A percentile compares a stretch with the other conserved stretches of the same genome.
Conservation (phyloP, 2,888 invertebrate genomes). For the Caradrina kadenii region DNA sequence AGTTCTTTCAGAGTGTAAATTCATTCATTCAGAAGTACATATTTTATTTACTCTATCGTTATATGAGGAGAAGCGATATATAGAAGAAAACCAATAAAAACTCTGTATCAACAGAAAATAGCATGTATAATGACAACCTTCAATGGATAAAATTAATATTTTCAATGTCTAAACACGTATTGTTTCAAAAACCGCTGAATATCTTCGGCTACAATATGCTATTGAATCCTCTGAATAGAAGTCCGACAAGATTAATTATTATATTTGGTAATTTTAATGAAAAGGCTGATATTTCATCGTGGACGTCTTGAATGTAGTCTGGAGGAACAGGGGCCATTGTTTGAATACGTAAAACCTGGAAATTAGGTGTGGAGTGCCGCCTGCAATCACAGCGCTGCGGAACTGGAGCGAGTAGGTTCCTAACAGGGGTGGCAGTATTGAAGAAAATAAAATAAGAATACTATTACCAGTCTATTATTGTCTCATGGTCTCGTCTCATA, state of each 20-base stretch:
- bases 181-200: slow-evolving; percentile 39
- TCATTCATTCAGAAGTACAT: too few species aligned
- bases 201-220: slow-evolving; percentile 15
- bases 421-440: slow-evolving; percentile 54
- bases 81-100: neutral
- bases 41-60: too few species aligned
- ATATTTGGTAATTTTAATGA: slow-evolving; percentile 35
- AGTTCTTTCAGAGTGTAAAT: too few species aligned
- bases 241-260: slow-evolving; percentile 51
- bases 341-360: slow-evolving; percentile 69
- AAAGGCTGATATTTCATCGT: slow-evolving; percentile 18
- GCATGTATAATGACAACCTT: neutral
- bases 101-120: neutral
- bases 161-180: neutral
- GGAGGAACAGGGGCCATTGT: slow-evolving; percentile 57
- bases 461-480: too few species aligned
- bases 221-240: slow-evolving; percentile 36
- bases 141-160: slow-evolving; percentile 19
- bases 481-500: too few species aligned
- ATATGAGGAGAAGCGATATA: too few species aligned
- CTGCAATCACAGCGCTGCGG: slow-evolving; percentile 68
- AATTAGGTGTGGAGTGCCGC: slow-evolving; percentile 69
- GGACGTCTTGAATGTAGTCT: slow-evolving; percentile 24
- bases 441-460: neutral
- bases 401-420: slow-evolving; percentile 53